Base-by-base conservation (phyloP, 2,888 invertebrate species). In the Halictus ligatus region DNA sequence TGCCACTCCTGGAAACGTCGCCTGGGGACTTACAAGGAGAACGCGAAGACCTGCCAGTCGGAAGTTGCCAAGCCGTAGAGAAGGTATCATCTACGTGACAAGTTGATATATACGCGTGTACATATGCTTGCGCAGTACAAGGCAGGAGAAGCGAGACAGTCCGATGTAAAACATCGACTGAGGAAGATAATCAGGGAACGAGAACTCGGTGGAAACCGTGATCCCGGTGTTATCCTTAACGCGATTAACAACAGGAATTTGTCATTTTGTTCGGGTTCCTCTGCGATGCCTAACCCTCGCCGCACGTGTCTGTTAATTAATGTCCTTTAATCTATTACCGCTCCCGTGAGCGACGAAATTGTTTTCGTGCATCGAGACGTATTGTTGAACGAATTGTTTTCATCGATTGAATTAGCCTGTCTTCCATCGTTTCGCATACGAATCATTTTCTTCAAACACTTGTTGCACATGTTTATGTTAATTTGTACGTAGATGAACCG, bases 31-130 rank as follows among this genome's bases (percentile, higher is more conserved):
- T 81, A 48, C 81, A 75, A 78, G 81, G 80, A 80, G 87, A 85
- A 86, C 74, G 75, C 77, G 80, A 76, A 89, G 87, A 87, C 72
- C 84, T 81, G 78, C 71, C 81, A 82, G 81, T 80, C 75, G 77
- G 64, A 87, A 91, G 87, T 90, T 91, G 86, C 78, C 85, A 82
- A 82, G 83, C 75, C 74, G 79, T 48, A 54, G 79, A 80, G 80
- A 40, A 40, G 78, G 84, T 88, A 85, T 90, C 88, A 80, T 89
- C 88, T 80, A 78, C 84, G 82, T 85, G 88, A 91, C 89, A 85
- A 87, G 86, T 79, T 75, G 86, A 81, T 88, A 85, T 75, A 71
- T 78, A 78, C 74, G 76, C 12, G 29, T 58, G 46, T 73, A 60
- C 78, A 75, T 78, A 73, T 48, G 71, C 29, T 60, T 77, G 74